These are phyloP conservation scores for Streptopelia turtur DNA, from an alignment of 2,797 vertebrate species.

Conservation along the genomic window DNA sequence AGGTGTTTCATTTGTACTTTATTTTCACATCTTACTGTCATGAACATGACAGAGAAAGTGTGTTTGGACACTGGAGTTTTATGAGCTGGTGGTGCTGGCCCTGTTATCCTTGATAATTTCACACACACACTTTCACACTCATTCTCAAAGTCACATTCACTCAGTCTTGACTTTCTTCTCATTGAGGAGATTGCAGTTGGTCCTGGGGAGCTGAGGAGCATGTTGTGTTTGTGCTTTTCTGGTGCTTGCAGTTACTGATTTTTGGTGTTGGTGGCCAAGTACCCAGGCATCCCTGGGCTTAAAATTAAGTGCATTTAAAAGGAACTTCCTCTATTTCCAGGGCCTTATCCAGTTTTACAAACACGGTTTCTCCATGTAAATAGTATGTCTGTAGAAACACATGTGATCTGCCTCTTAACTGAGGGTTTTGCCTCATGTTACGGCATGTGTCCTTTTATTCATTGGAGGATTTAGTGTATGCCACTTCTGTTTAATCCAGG, in stretches of 20 bases:
- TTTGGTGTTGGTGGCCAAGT: not conserved
- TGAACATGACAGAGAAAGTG: not conserved
- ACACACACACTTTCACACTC: not conserved
- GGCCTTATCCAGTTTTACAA: not conserved
- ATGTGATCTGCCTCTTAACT: not conserved
- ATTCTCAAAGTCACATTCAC: not conserved
- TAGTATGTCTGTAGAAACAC: not conserved
- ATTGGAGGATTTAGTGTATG: not conserved
- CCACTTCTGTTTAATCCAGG: not conserved
- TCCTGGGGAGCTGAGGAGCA: not conserved
- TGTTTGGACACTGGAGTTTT: not conserved
- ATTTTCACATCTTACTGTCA: not conserved
- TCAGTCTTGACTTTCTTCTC: not conserved
- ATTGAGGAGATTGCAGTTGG: not conserved
- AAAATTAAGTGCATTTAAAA: not conserved
- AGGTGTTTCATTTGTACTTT: not conserved
- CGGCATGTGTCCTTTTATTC: not conserved
- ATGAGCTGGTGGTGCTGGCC: not conserved
- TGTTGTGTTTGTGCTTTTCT: not conserved
- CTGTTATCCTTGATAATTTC: not conserved
- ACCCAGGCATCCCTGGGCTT: not conserved
- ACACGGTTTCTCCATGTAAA: not conserved
- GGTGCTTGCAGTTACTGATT: not conserved
- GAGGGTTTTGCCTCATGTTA: not conserved
- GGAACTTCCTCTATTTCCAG: not conserved